These are phyloP conservation scores for Vespertilio murinus DNA, from an alignment of 2,797 vertebrate genomes.

Conservation along the genomic window DNA sequence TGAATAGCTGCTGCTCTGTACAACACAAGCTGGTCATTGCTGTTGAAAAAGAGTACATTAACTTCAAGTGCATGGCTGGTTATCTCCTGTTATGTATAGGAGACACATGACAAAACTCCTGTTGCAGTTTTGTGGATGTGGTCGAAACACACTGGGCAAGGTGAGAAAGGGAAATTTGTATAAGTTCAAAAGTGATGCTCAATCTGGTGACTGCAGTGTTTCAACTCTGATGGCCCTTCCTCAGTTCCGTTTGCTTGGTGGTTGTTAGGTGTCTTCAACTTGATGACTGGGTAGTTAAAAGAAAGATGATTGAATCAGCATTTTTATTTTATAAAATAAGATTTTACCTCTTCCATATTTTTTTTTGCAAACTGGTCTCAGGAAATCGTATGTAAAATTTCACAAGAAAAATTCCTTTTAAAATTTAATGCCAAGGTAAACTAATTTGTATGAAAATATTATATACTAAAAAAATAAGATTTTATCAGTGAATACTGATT, in stretches of 20 bases:
- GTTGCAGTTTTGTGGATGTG: not conserved
- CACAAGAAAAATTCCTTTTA: not conserved
- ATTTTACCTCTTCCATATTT: not conserved
- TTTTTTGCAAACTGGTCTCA: not conserved
- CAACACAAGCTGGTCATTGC: too few species aligned
- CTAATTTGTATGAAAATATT: not conserved
- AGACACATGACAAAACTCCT: too few species aligned
- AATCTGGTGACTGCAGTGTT: not conserved
- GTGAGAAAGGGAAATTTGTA: not conserved
- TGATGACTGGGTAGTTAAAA: not conserved
- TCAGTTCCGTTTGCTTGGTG: not conserved
- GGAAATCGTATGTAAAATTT: constrained; percentile 9
- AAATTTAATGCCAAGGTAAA: not conserved
- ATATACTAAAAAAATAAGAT: not conserved
- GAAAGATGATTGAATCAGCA: not conserved
- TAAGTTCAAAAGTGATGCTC: not conserved
- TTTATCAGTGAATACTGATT: not conserved
- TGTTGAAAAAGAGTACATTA: not conserved
- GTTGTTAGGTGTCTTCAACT: not conserved
- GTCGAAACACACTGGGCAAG: not conserved
- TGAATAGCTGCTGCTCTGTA: not conserved
- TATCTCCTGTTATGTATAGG: not conserved
- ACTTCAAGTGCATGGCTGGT: not conserved
- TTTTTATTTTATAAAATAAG: not conserved
- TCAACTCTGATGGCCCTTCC: not conserved